Percentiles rank a stretch among this genome's conserved stretches.
Conservation (phyloP, 2,797 vertebrate species). For the Bucorvus abyssinicus region DNA sequence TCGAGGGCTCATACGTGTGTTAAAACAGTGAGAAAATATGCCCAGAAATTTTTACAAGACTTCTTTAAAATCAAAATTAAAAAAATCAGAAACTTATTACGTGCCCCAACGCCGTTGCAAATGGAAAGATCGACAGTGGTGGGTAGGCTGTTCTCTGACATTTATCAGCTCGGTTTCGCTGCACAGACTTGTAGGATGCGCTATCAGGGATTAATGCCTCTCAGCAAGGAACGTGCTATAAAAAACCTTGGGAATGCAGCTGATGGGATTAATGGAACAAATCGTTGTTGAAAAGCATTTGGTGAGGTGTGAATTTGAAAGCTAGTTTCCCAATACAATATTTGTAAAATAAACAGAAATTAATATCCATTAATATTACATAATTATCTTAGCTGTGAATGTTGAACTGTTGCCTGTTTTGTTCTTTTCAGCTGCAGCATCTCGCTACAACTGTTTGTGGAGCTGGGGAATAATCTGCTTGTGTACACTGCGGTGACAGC, state of each 20-base stretch:
- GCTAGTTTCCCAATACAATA: constrained; percentile 29
- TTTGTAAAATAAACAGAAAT: constrained; percentile 67
- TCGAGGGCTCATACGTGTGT: not conserved
- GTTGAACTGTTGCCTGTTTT: constrained; percentile 58
- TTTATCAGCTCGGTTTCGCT: not conserved
- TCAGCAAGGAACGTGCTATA: constrained; percentile 12
- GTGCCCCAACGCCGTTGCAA: not conserved
- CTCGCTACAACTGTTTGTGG: not conserved
- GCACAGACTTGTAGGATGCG: constrained; percentile 12
- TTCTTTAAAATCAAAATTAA: not conserved
- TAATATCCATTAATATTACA: constrained; percentile 63
- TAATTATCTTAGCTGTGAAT: constrained; percentile 57
- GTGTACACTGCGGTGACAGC: constrained; percentile 12
- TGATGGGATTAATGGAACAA: constrained; percentile 65
- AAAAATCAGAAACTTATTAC: not conserved
- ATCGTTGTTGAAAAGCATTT: constrained; percentile 60
- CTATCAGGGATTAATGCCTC: constrained; percentile 5
- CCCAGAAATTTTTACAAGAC: not conserved
- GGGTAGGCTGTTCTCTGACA: not conserved
- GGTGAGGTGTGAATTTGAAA: constrained; percentile 64
- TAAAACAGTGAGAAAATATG: constrained; percentile 36
- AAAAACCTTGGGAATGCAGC: constrained; percentile 12
- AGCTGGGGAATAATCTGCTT: constrained; percentile 56
- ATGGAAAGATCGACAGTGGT: not conserved
- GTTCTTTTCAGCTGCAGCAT: constrained; percentile 58